Conservation (phyloP, 1,140 invertebrate genomes). For the Bradynema listronoti region DNA sequence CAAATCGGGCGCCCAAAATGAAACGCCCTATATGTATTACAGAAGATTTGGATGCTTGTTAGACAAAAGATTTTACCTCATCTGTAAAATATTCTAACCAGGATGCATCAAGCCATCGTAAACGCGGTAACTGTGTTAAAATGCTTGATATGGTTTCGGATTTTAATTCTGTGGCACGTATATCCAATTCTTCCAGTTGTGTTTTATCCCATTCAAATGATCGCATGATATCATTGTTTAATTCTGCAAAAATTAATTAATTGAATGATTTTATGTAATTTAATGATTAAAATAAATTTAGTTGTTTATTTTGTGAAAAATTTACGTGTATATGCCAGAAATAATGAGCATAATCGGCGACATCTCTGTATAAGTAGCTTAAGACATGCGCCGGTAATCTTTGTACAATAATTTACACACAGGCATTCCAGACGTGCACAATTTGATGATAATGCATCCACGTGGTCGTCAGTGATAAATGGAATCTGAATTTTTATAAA, state of each 20-base stretch:
- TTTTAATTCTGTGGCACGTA: constrained; percentile 88
- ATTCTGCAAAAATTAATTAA: constrained; percentile 37
- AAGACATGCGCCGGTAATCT: constrained; percentile 91
- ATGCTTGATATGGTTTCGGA: constrained; percentile 87
- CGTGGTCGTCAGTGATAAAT: constrained; percentile 74
- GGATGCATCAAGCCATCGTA: constrained; percentile 68
- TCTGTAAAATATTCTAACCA: constrained; percentile 96
- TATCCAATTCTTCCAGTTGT: constrained; percentile 82
- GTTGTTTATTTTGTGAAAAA: constrained; percentile 5
- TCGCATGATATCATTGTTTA: constrained; percentile 51
- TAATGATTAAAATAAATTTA: constrained; percentile 19
- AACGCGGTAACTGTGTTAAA: constrained; percentile 74
- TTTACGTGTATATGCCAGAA: constrained; percentile 71
- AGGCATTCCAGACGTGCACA: constrained; percentile 83
- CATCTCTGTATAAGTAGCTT: constrained; percentile 76
- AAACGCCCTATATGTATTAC: no score
- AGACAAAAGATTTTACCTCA: constrained; percentile 66
- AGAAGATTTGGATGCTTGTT: no score
- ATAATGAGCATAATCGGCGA: constrained; percentile 77
- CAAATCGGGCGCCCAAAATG: no score
- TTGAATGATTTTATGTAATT: constrained; percentile 4
- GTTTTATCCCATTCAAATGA: constrained; percentile 96
- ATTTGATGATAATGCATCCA: constrained; percentile 78
- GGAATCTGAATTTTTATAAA: constrained; percentile 47
- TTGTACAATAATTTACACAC: constrained; percentile 89